Evolutionary conservation across 2,888 invertebrate species (phyloP).

Genomic region (Endotricha flammealis): DNA sequence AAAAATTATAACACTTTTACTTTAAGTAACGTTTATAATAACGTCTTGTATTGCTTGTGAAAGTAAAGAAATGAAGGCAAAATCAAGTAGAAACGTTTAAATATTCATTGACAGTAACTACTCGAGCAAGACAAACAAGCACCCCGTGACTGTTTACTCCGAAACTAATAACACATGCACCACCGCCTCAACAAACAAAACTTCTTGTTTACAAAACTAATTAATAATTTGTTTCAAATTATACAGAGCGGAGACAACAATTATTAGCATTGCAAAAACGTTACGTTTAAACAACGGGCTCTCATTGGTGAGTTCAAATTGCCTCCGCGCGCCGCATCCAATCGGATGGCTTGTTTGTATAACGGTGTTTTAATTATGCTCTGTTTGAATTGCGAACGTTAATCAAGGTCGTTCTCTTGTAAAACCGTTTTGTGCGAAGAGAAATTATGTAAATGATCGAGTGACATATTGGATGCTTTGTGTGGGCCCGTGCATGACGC

Average conservation of each 20-base stretch:
- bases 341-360: constrained; percentile 15
- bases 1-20: too few relatives aligned
- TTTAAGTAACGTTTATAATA: too few relatives aligned
- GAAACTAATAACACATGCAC: constrained; percentile 3
- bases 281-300: not conserved
- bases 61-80: too few relatives aligned
- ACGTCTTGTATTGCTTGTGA: too few relatives aligned
- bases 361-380: constrained; percentile 22
- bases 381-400: constrained; percentile 21
- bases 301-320: constrained; percentile 5
- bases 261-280: constrained; percentile 6
- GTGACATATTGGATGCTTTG: constrained; percentile 4
- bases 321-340: constrained; percentile 7
- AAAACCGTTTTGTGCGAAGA: constrained; percentile 16
- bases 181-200: not conserved
- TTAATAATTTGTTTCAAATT: constrained; percentile 5
- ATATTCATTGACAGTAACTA: not conserved
- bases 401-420: constrained; percentile 19
- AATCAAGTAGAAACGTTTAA: too few relatives aligned
- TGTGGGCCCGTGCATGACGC: constrained; percentile 12
- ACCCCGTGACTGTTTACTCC: not conserved
- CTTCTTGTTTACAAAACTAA: constrained; percentile 1
- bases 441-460: constrained; percentile 10
- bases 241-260: constrained; percentile 5
- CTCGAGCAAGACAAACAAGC: not conserved